Evolutionary conservation across 2,113 vertebrate species (phyloP).

Genomic region (Jacana jacana): DNA sequence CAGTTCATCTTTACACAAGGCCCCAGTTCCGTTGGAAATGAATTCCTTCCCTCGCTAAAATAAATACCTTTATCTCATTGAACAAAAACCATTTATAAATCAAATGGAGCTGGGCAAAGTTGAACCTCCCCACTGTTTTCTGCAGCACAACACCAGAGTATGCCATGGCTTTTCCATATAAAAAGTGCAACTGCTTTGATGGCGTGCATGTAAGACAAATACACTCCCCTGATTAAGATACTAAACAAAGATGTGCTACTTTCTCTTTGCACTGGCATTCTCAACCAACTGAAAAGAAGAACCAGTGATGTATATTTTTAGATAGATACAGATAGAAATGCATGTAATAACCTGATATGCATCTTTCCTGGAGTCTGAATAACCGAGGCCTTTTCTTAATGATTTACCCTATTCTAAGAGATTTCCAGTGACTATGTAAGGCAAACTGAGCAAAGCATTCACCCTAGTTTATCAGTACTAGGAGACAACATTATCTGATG

Average conservation of each 20-base stretch:
- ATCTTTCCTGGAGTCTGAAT: not conserved
- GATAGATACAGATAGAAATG: not conserved
- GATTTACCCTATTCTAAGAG: not conserved
- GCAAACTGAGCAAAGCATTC: not conserved
- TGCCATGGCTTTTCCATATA: not conserved
- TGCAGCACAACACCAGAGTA: not conserved
- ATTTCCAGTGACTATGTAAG: not conserved
- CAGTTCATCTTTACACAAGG: not conserved
- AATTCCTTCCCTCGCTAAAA: not conserved
- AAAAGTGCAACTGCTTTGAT: not conserved
- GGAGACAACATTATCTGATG: not conserved
- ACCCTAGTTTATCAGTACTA: not conserved
- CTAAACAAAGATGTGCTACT: not conserved
- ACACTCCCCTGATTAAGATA: not conserved
- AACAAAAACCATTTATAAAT: not conserved
- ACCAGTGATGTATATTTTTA: not conserved
- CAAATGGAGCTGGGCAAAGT: not conserved
- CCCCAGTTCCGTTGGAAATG: not conserved
- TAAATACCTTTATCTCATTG: not conserved
- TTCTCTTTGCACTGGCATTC: not conserved
- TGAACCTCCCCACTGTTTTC: not conserved
- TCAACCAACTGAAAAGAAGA: not conserved
- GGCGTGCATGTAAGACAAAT: not conserved
- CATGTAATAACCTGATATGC: not conserved
- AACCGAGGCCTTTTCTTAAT: not conserved